These are phyloP conservation scores for Ambastaia sidthimunki DNA, from an alignment of 2,797 vertebrate genomes.

Conservation along the genomic window DNA sequence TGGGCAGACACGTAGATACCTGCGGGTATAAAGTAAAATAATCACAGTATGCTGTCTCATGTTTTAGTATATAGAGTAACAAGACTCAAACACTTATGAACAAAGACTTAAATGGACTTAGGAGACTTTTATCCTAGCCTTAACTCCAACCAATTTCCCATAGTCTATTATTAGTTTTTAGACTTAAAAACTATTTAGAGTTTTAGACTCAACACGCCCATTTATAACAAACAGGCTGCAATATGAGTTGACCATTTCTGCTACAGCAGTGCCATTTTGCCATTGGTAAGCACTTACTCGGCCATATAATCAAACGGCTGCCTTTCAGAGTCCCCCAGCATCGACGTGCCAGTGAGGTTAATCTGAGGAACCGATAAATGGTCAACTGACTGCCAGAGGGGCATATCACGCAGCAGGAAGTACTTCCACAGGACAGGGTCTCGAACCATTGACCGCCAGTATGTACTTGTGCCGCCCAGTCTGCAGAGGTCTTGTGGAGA, in stretches of 20 bases:
- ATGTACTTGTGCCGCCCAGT: conserved; percentile 84
- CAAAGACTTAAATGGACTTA: neutral
- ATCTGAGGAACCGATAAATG: conserved; percentile 85
- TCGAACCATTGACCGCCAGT: conserved; percentile 85
- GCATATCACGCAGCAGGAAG: conserved; percentile 87
- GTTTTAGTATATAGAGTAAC: too few relatives aligned
- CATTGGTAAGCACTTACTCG: conserved; percentile 76
- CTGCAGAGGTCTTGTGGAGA: conserved; percentile 86
- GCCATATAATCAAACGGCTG: conserved; percentile 85
- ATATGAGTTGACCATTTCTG: too few relatives aligned
- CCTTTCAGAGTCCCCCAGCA: conserved; percentile 49
- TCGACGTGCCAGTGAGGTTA: conserved; percentile 75
- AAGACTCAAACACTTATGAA: too few relatives aligned
- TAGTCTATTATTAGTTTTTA: neutral
- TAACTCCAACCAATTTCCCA: neutral
- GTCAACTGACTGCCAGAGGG: conserved; percentile 86
- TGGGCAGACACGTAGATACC: conserved; percentile 89
- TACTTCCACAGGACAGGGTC: conserved; percentile 92
- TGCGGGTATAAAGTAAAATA: conserved; percentile 59
- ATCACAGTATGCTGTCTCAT: neutral
- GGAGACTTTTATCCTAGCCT: neutral
- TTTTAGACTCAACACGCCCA: neutral
- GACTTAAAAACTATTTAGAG: too few relatives aligned
- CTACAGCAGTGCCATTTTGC: neutral
- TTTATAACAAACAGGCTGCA: neutral